These are phyloP conservation scores for Coelopa pilipes DNA, from an alignment of 2,888 invertebrate species.

Conservation along the genomic window DNA sequence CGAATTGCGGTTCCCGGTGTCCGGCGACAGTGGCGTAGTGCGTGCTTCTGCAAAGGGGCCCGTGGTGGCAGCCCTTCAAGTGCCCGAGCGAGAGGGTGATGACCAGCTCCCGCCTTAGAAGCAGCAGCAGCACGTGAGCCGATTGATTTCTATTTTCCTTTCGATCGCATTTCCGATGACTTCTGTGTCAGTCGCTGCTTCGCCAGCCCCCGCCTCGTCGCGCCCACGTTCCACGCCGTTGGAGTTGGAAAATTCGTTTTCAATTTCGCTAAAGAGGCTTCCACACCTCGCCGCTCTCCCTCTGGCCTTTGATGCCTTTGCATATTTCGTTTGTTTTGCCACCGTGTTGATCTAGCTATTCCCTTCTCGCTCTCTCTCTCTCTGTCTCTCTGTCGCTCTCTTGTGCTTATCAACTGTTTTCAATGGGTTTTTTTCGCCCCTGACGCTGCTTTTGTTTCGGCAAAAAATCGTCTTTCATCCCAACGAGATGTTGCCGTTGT, in stretches of 20 bases:
- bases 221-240: not conserved
- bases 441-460: slow-evolving; percentile 1
- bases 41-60: not conserved
- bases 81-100: too few relatives aligned
- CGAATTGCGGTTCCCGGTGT: slow-evolving; percentile 19
- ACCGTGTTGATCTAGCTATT: not conserved
- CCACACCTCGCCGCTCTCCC: too few relatives aligned
- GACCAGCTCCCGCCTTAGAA: too few relatives aligned
- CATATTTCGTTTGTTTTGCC: slow-evolving; percentile 1
- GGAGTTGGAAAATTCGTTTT: slow-evolving; percentile 9
- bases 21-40: not conserved
- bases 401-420: slow-evolving; percentile 22
- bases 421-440: slow-evolving; percentile 16
- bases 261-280: slow-evolving; percentile 20
- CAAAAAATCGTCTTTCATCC: slow-evolving; percentile 51
- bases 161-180: slow-evolving; percentile 28
- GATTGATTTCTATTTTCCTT: slow-evolving; percentile 27
- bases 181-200: slow-evolving; percentile 8
- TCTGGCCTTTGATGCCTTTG: not conserved
- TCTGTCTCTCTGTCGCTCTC: slow-evolving; percentile 50
- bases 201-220: too few relatives aligned
- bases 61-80: not conserved
- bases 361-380: slow-evolving; percentile 43
- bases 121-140: not conserved
- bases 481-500: slow-evolving; percentile 4